Percentiles rank a stretch among this genome's conserved stretches.
Evolutionary conservation across 2,113 vertebrate species (phyloP).

Genomic region (Eretmochelys imbricata): DNA sequence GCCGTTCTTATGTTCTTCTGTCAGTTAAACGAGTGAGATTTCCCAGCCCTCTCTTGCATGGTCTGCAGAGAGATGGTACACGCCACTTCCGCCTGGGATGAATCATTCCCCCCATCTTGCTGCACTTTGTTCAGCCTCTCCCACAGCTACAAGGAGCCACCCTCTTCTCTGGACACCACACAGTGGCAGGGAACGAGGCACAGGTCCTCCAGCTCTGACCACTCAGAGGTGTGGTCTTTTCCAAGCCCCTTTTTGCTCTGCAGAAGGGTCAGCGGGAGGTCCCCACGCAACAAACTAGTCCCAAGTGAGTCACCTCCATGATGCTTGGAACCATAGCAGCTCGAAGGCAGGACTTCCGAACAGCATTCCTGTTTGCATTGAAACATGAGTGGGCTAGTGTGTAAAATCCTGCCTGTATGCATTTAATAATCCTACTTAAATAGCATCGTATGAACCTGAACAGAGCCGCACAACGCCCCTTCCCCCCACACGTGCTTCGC

Average conservation of each 20-base stretch:
- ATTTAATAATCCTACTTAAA: too few species aligned
- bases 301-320: background rate
- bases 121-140: background rate
- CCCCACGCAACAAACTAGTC: background rate
- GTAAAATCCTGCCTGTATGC: too few species aligned
- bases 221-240: background rate
- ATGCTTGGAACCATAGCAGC: background rate
- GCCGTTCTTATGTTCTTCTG: background rate
- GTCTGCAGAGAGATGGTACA: background rate
- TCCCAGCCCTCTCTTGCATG: background rate
- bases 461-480: too few species aligned
- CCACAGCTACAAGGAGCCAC: background rate
- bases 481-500: too few species aligned
- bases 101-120: background rate
- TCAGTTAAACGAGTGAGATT: background rate
- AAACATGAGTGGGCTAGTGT: too few species aligned
- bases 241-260: background rate
- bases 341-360: too few species aligned
- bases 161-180: background rate
- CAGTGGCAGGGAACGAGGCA: too few species aligned
- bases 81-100: background rate
- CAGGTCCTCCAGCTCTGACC: background rate
- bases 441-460: too few species aligned
- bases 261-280: background rate
- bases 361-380: too few species aligned